Evolutionary conservation across 2,888 invertebrate species (phyloP), one percentile per base, ranked within the genome.

Genomic region (Mythimna pallens): DNA sequence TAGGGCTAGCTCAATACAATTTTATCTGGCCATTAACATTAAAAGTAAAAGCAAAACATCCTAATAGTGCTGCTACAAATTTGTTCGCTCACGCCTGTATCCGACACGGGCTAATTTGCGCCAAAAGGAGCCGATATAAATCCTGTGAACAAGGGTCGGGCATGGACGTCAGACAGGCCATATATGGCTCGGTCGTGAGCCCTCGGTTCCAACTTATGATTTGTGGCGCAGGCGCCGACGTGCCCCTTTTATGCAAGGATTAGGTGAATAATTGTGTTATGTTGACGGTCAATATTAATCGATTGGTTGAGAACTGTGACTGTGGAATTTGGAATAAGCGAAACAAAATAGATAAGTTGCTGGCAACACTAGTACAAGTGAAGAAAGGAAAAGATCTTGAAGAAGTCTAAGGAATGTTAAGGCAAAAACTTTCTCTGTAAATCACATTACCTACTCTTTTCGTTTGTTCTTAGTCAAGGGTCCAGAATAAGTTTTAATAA

Each of bases 111-210:
- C 93, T 96, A 95, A 95, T 96, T 95, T 95, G 94, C 90, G 83
- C 94, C 94, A 93, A 94, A 95, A 93, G 92, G 90, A 93, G 92
- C 85, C 85, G 89, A 89, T 93, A 95, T 96, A 96, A 95, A 96
- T 96, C 94, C 90, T 89, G 88, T 82, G 91, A 92, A 92, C 93
- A 88, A 92, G 92, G 90, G 89, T 90, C 91, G 89, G 89, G 89
- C 90, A 89, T 91, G 92, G 93, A 94, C 92, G 90, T 92, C 90
- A 88, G 74, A 82, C 76, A 77, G 82, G 69, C 95, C 95, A 89
- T 95, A 94, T 95, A 94, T 90, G 95, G 95, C 65, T 73, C 82
- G 89, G 91, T 95, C 96, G 95, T 96, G 96, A 94, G 93, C 87
- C 89, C 86, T 86, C 86, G 83, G 90, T 89, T 88, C 91, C 90